Base-by-base conservation (phyloP, 1,140 invertebrate species). In the Phymastichus coffea region DNA sequence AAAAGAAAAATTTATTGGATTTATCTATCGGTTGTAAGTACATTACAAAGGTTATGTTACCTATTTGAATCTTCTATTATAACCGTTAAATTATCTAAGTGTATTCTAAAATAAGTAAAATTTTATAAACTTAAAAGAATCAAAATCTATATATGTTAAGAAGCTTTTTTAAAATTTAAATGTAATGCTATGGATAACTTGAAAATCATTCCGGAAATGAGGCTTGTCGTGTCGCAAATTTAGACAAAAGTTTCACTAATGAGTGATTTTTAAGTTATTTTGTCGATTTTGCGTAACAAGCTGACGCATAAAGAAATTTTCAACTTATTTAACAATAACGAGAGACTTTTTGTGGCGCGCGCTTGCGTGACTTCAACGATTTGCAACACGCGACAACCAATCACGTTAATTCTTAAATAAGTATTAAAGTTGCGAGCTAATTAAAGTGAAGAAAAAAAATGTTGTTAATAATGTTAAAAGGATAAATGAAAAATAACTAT, bases 381-480 rank as follows among this genome's bases (percentile, higher is more conserved):
- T 69, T 60, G 49, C 51, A 54, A n/a, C 71, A 78, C 73, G 77
- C 76, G 78, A 79, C 66, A 78, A 75, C 76, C 76, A 79, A 78
- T 79, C 76, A 78, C 68, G 71, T 78, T 78, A 77, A 73, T 67
- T 75, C 73, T 73, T 75, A 75, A 74, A 74, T 74, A 75, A 67
- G 66, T 72, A 71, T 71, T 72, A 62, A 70, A 68, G 63, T 72
- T 70, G 63, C 52, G 28, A 61, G 46, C 37, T 63, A 66, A 70
- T 62, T 68, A 69, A 69, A 64, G 63, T 30, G 53, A 22, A 41
- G 63, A 71, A 68, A 66, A n/a, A 65, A 71, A 69, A 68, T 61
- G 69, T 76, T 77, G 75, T 79, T 77, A 70, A 74, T 70, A 67
- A 71, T 77, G 69, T 74, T 73, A 68, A 63, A 66, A 62, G 66